A percentile compares a stretch with the other conserved stretches of the same genome.
These are phyloP conservation scores for Zaprionus tsacasi DNA, from an alignment of 1,140 invertebrate genomes.

Conservation along the genomic window DNA sequence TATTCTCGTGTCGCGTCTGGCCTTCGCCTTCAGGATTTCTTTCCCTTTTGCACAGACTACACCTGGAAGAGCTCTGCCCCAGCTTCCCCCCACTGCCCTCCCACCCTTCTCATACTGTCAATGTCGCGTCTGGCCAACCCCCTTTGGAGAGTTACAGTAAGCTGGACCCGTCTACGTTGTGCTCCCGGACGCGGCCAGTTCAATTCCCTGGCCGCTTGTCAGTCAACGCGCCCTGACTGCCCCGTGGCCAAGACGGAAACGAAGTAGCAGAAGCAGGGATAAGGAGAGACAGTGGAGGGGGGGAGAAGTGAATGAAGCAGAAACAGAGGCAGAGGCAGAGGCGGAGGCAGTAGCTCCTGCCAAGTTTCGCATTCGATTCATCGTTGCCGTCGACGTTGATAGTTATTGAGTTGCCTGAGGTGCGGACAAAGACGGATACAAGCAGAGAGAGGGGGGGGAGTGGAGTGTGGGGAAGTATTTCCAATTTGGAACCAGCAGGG, in stretches of 20 bases:
- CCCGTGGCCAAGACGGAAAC: conserved; percentile 47
- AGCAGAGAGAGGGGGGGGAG: background rate
- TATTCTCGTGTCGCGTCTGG: conserved; percentile 24
- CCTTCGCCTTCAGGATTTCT: conserved; percentile 22
- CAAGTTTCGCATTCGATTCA: conserved; percentile 66
- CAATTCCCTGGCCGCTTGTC: conserved; percentile 60
- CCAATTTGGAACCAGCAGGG: conserved; percentile 42
- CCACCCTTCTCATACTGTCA: background rate
- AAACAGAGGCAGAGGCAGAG: background rate
- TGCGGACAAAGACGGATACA: conserved; percentile 3
- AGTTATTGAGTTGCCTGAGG: conserved; percentile 71
- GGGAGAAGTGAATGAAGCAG: background rate
- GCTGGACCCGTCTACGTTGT: conserved; percentile 16
- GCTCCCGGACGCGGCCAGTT: conserved; percentile 26
- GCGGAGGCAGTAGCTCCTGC: conserved; percentile 9
- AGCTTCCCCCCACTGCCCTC: background rate
- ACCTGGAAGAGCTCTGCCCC: conserved; percentile 17
- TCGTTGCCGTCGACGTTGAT: conserved; percentile 56
- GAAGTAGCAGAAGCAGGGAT: background rate
- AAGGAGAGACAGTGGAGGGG: no score
- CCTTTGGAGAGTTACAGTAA: background rate
- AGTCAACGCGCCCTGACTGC: conserved; percentile 60
- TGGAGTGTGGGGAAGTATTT: conserved; percentile 21
- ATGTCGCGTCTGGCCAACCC: conserved; percentile 43
- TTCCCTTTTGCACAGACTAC: conserved; percentile 5